Conservation (phyloP, 2,113 vertebrate genomes). For the Ivindomyrus marchei region DNA sequence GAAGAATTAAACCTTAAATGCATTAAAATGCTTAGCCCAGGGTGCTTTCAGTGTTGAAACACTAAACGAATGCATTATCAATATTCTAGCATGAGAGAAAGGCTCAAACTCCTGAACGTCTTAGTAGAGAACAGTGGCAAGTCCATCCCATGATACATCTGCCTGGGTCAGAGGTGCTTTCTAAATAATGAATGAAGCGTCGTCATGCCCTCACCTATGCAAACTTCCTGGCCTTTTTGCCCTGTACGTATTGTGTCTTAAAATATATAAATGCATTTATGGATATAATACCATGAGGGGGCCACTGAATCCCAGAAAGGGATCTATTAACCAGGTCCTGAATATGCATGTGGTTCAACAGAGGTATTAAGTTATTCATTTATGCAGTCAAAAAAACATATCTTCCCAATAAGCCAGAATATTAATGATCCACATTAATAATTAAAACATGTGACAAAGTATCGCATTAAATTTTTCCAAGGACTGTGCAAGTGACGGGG, state of each 20-base stretch:
- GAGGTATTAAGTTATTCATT: constrained; percentile 24
- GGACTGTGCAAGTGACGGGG: not conserved
- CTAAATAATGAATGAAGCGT: constrained; percentile 6
- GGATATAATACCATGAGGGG: constrained; percentile 11
- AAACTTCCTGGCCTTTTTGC: constrained; percentile 10
- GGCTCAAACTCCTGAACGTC: not conserved
- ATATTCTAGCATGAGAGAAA: not conserved
- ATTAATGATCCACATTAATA: constrained; percentile 24
- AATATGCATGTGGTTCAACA: constrained; percentile 18
- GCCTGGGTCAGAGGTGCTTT: not conserved
- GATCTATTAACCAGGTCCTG: constrained; percentile 8
- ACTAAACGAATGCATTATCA: not conserved
- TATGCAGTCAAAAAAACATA: constrained; percentile 20
- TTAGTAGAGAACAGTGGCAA: not conserved
- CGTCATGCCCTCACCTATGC: not conserved
- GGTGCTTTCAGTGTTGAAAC: not conserved
- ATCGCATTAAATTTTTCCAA: constrained; percentile 6
- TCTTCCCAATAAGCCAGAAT: constrained; percentile 19
- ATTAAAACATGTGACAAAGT: constrained; percentile 12
- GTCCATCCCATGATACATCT: not conserved
- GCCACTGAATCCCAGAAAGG: constrained; percentile 10
- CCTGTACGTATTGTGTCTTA: not conserved
- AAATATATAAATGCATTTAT: constrained; percentile 21
- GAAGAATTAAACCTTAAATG: not conserved
- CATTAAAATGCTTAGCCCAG: not conserved